Percentiles rank a stretch among this genome's conserved stretches.
phyloP scores from a whole-genome alignment of 2,113 vertebrate species.

The Phyllostomus discolor region DNA sequence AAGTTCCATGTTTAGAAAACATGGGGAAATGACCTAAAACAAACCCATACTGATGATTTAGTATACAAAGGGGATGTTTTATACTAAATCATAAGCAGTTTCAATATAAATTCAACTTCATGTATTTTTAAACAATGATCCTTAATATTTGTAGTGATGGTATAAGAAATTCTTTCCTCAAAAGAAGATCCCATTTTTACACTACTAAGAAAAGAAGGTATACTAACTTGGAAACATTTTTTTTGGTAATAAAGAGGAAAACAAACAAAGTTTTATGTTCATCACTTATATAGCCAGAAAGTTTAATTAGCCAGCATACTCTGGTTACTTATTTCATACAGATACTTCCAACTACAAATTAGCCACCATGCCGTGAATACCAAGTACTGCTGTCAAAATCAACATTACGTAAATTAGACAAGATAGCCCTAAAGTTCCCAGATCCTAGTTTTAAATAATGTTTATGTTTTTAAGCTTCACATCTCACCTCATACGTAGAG shows the following conservation, averaged over 20 bases:
- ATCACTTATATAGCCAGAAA: not conserved
- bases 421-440: not conserved
- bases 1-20: slow-evolving; percentile 30
- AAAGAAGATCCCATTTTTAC: not conserved
- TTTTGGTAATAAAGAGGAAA: not conserved
- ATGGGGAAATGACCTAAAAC: not conserved
- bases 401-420: not conserved
- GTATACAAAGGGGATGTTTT: not conserved
- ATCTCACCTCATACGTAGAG: not conserved
- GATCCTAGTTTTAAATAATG: not conserved
- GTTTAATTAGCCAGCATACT: not conserved
- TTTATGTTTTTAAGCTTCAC: not conserved
- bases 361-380: not conserved
- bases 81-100: not conserved
- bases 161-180: not conserved
- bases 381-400: not conserved
- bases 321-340: not conserved
- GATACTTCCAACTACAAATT: not conserved
- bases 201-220: not conserved
- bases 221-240: not conserved
- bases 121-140: not conserved
- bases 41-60: not conserved
- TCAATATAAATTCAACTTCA: not conserved
- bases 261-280: not conserved
- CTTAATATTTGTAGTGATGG: not conserved